Base-by-base conservation (phyloP, 2,797 vertebrate genomes). In the Triplophysa yarkandensis region DNA sequence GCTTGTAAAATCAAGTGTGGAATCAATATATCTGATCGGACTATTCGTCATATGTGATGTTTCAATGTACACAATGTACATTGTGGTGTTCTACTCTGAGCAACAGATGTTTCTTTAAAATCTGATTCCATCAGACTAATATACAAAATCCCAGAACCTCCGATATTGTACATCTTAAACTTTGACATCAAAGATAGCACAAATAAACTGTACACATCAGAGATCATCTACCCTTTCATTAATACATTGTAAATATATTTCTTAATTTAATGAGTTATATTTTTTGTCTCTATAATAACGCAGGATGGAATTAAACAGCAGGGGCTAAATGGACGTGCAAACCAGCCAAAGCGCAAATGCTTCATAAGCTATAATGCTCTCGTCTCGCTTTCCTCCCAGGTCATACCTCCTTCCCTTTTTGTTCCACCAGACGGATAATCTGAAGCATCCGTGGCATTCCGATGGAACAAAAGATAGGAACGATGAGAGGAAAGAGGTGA, bases 401-500 rank as follows among this genome's bases (percentile, higher is more conserved):
- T 76, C 74, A 72, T 70, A 73, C 41, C 44, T 4, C 44, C 43
- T 27, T 48, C 48, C 21, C 23, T 13, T 30, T n/a, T 68, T 79
- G 71, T 62, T 85, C 74, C 64, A 75, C 71, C 28, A 43, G 54
- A 82, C 80, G 81, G 83, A 89, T 71, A 77, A 69, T 58, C 68
- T 62, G 44, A 74, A 58, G 58, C 66, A 71, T 25, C 34, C 10
- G 21, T 52, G 57, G 71, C 55, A 25, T 70, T 70, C 52, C 17
- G 44, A n/a, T 6, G 25, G 54, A 80, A 58, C 57, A 43, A 74
- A 41, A 25, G 57, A 34, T 30, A 57, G 36, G 21, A n/a, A 50
- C 10, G 50, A 64, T 34, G 72, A 58, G 58, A 69, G 87, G 87
- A 79, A 83, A 88, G 82, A 81, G 80, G 86, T 79, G 68, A 84